Percentiles rank a stretch among this genome's conserved stretches.
phyloP scores from a whole-genome alignment of 2,888 invertebrate species.

The Ceraclea dissimilis region DNA sequence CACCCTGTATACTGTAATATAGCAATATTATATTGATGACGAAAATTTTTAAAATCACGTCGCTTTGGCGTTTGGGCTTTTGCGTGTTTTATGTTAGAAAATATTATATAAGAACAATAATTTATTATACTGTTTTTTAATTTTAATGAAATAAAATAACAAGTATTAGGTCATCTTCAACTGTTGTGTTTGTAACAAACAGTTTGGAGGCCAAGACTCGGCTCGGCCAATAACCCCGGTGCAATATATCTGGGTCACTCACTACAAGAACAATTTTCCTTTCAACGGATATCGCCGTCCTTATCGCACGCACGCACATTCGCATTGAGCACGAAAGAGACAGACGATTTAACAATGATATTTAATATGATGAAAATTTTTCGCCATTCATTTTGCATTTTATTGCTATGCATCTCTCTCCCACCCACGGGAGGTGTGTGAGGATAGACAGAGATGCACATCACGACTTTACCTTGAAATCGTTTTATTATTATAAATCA shows the following conservation, averaged over 20 bases:
- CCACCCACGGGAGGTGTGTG: slow-evolving; percentile 18
- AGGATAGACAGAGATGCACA: slow-evolving; percentile 18
- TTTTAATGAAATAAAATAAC: too few relatives aligned
- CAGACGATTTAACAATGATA: slow-evolving; percentile 10
- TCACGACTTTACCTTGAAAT: slow-evolving; percentile 27
- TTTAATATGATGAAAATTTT: slow-evolving; percentile 11
- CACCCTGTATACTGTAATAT: too few relatives aligned
- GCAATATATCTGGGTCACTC: slow-evolving; percentile 50
- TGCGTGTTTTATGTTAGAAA: too few relatives aligned
- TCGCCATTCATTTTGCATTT: slow-evolving; percentile 20
- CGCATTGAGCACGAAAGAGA: slow-evolving; percentile 7
- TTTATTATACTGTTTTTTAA: too few relatives aligned
- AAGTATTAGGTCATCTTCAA: background rate
- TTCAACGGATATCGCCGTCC: slow-evolving; percentile 20
- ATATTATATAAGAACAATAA: too few relatives aligned
- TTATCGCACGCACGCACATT: slow-evolving; percentile 14
- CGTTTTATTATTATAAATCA: too few relatives aligned
- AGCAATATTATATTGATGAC: too few relatives aligned
- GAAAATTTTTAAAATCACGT: too few relatives aligned
- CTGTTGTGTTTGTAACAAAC: background rate
- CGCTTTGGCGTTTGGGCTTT: too few relatives aligned
- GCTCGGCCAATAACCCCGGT: slow-evolving; percentile 54
- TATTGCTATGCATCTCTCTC: slow-evolving; percentile 19
- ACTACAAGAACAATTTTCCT: slow-evolving; percentile 2
- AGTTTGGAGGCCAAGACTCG: slow-evolving; percentile 38